A percentile compares a stretch with the other conserved stretches of the same genome.
Evolutionary conservation across 2,888 invertebrate species (phyloP).

Genomic region (Leucophenga maculata): DNA sequence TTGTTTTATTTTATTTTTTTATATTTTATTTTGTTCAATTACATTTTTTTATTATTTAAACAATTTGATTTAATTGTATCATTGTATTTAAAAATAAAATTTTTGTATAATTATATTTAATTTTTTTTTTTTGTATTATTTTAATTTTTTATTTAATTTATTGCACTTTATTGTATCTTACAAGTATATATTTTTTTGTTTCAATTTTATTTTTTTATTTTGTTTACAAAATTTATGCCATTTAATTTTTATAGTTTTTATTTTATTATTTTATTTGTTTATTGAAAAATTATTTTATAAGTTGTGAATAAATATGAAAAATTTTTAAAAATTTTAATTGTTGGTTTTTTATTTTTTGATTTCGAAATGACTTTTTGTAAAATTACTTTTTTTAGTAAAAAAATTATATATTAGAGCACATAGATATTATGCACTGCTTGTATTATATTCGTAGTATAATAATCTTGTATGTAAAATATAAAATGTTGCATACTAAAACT

Average conservation of each 20-base stretch:
- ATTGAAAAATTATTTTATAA: constrained; percentile 33
- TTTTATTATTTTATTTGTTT: constrained; percentile 34
- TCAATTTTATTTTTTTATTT: constrained; percentile 36
- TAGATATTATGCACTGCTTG: neutral
- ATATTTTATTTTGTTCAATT: constrained; percentile 1
- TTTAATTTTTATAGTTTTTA: constrained; percentile 35
- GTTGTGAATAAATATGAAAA: constrained; percentile 21
- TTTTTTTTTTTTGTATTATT: constrained; percentile 31
- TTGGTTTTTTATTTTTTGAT: neutral
- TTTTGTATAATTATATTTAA: constrained; percentile 4
- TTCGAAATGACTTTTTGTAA: neutral
- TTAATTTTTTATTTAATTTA: constrained; percentile 32
- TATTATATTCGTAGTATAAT: too few relatives aligned
- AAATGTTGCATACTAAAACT: too few relatives aligned
- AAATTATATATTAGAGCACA: constrained; percentile 1
- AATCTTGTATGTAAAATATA: too few relatives aligned
- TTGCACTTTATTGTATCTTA: constrained; percentile 29
- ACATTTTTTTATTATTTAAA: neutral
- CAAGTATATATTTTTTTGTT: constrained; percentile 41
- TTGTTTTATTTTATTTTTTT: constrained; percentile 41
- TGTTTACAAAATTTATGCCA: constrained; percentile 26
- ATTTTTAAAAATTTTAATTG: neutral
- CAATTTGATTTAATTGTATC: neutral
- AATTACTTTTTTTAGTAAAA: neutral
- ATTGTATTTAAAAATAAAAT: neutral